Percentiles rank a stretch among this genome's conserved stretches.
Evolutionary conservation across 35 echinoderm and acorn worm species (phyloP).

Genomic region (Acanthaster planci): DNA sequence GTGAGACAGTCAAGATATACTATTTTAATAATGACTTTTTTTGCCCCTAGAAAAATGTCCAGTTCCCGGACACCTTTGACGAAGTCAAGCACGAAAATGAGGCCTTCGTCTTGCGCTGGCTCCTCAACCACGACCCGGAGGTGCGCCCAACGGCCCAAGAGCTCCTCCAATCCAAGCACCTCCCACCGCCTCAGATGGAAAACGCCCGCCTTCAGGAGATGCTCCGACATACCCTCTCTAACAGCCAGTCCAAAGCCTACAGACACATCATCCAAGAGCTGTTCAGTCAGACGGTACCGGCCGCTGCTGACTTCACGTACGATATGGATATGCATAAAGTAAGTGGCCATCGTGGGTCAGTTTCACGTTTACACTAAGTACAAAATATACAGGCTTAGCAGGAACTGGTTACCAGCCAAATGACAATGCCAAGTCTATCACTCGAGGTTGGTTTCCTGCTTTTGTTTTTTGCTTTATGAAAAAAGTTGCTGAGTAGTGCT

Average conservation of each 20-base stretch:
- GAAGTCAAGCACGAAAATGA: conserved; percentile 50
- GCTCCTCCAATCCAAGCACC: conserved; percentile 74
- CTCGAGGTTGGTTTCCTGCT: too few species aligned
- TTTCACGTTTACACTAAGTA: too few species aligned
- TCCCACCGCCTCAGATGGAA: conserved; percentile 91
- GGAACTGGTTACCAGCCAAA: too few species aligned
- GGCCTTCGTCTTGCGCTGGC: conserved; percentile 67
- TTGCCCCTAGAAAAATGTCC: conserved; percentile 66
- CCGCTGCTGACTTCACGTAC: conserved; percentile 76
- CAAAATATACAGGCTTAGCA: too few species aligned
- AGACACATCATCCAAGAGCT: conserved; percentile 75
- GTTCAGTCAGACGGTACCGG: conserved; percentile 62
- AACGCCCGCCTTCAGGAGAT: conserved; percentile 88
- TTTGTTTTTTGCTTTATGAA: too few species aligned
- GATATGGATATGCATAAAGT: conserved; percentile 96
- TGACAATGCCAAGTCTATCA: too few species aligned
- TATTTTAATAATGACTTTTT: too few species aligned
- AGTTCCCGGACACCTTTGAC: conserved; percentile 86
- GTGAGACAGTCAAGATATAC: too few species aligned
- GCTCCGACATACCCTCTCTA: conserved; percentile 85
- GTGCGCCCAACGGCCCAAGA: conserved; percentile 79
- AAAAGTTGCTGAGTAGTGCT: too few species aligned
- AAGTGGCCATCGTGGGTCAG: too few species aligned
- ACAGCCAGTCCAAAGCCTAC: conserved; percentile 78
- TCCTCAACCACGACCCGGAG: conserved; percentile 89